Base-by-base conservation (phyloP, 2,888 invertebrate genomes). In the Acleris sparsana region DNA sequence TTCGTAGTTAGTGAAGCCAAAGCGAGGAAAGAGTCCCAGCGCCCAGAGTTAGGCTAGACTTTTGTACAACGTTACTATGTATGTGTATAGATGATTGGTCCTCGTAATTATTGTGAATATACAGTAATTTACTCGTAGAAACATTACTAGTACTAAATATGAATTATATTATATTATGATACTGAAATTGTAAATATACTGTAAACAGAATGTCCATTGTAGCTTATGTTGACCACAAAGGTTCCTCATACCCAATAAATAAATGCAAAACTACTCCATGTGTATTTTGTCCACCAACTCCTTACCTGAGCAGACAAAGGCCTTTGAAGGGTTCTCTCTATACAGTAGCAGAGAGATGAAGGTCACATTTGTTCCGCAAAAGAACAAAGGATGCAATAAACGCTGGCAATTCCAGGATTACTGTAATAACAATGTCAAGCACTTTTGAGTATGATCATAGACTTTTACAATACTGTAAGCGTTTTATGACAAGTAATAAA, bases 201-300 rank as follows among this genome's bases (percentile, higher is more conserved):
- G 85, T 91, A 84, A 87, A 90, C 91, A 89, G 86, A 89, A 86
- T 87, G 92, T 91, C 90, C 92, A 89, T 84, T 89, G 86, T 93
- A 93, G 93, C 93, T 93, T 93, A 93, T 91, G 92, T 92, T 90
- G 90, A 92, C 92, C 91, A 88, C 83, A 89, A 88, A 83, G 92
- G 93, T 93, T 93, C 93, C 92, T 93, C 92, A 88, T 93, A 93
- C 85, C 89, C 92, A 93, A 92, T 93, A 65, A 65, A 65, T 65
- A 93, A 93, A 93, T 87, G 88, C 90, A 88, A 92, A 92, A 92
- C 87, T 90, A 91, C 88, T 88, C 84, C 75, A 72, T 75, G 72
- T 72, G 75, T 80, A 75, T 80, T 76, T 81, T 83, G 75, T 80
- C 79, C 82, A 58, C 70, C 76, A 49, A 64, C 64, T 59, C 59